Conservation (phyloP, 2,888 invertebrate genomes). For the Meteorus colon region DNA sequence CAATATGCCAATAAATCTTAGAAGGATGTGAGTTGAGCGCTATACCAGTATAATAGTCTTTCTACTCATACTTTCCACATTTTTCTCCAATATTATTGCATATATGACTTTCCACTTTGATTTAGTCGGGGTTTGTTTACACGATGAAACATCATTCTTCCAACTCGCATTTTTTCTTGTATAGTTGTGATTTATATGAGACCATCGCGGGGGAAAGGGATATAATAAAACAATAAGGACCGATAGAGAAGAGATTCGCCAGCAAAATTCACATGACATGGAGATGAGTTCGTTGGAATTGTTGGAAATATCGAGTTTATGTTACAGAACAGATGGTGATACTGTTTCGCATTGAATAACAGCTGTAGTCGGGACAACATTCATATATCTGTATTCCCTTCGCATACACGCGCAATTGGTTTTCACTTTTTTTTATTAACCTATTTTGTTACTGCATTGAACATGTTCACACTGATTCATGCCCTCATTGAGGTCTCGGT, state of each 20-base stretch:
- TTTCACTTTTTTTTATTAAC: constrained; percentile 61
- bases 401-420: constrained; percentile 13
- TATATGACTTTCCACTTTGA: constrained; percentile 34
- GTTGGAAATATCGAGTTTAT: background rate
- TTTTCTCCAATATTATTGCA: constrained; percentile 21
- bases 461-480: constrained; percentile 53
- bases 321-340: background rate
- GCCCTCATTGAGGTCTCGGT: constrained; percentile 53
- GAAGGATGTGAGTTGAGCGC: constrained; percentile 62
- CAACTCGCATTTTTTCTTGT: constrained; percentile 69
- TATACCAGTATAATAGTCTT: constrained; percentile 65
- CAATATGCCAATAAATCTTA: constrained; percentile 67
- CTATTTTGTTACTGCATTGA: constrained; percentile 67
- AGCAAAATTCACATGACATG: background rate
- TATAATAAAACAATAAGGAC: background rate
- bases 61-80: constrained; percentile 53
- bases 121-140: constrained; percentile 47
- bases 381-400: background rate
- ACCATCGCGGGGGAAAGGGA: constrained; percentile 37
- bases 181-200: constrained; percentile 53
- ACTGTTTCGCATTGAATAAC: background rate
- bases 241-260: background rate
- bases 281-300: background rate
- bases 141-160: constrained; percentile 63
- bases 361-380: background rate